A percentile compares a stretch with the other conserved stretches of the same genome.
phyloP scores from a whole-genome alignment of 2,888 invertebrate species.

The Ornithoptera priamus region DNA sequence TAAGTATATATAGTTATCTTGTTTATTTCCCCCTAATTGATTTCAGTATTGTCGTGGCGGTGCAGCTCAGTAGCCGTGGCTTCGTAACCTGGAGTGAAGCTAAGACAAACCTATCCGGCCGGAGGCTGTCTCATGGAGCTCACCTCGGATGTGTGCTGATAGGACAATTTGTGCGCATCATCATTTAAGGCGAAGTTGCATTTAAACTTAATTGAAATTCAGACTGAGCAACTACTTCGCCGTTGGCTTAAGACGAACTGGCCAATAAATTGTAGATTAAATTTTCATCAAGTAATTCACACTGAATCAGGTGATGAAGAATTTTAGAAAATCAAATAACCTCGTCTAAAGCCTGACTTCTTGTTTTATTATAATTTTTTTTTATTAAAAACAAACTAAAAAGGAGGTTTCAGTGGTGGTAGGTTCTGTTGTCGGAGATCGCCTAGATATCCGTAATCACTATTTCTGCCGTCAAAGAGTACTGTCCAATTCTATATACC shows the following conservation, averaged over 20 bases:
- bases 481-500: too few species aligned
- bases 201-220: conserved; percentile 12
- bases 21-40: too few species aligned
- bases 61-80: too few species aligned
- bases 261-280: conserved; percentile 9
- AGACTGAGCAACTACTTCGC: conserved; percentile 3
- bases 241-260: conserved; percentile 9
- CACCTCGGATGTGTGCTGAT: too few species aligned
- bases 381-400: neutral
- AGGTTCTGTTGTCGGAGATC: too few species aligned
- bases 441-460: too few species aligned
- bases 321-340: neutral
- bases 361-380: neutral
- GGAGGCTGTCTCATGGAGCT: too few species aligned
- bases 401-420: neutral
- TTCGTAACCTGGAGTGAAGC: too few species aligned
- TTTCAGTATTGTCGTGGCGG: too few species aligned
- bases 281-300: neutral
- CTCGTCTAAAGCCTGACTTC: neutral
- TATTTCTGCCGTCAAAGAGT: too few species aligned
- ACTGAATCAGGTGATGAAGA: neutral
- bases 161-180: neutral
- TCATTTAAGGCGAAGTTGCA: conserved; percentile 7
- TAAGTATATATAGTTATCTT: too few species aligned
- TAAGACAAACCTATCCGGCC: too few species aligned